Conservation (phyloP, 2,888 invertebrate genomes). For the Parthenolecanium corni region DNA sequence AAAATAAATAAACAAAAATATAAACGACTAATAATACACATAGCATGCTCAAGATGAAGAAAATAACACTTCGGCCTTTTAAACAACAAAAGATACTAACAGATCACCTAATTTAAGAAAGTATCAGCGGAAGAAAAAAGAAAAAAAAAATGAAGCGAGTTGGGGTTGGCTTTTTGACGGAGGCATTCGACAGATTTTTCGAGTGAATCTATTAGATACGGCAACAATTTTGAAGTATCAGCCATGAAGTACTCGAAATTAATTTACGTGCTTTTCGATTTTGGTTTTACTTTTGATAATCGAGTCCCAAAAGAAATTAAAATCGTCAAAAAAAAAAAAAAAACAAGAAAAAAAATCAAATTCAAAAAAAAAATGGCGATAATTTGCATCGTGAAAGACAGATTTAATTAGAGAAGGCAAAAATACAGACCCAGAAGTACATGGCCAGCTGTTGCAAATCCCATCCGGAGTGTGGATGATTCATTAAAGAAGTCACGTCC, state of each 20-base stretch:
- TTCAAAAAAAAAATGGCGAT: slow-evolving; percentile 1
- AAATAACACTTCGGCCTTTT: slow-evolving; percentile 2
- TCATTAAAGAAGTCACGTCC: slow-evolving; percentile 36
- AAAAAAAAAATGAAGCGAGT: no score
- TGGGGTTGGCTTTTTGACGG: no score
- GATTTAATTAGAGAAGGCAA: slow-evolving; percentile 7
- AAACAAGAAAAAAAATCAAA: slow-evolving; percentile 8
- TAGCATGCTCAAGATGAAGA: neutral
- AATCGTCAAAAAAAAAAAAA: neutral
- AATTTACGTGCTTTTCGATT: no score
- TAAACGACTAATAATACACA: neutral
- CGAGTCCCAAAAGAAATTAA: no score
- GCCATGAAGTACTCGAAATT: no score
- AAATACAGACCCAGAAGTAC: slow-evolving; percentile 50
- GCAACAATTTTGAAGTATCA: no score
- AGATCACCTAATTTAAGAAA: neutral
- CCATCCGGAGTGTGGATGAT: slow-evolving; percentile 50
- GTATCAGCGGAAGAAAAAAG: neutral
- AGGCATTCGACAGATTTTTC: neutral
- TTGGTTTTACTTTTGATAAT: neutral
- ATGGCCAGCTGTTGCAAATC: slow-evolving; percentile 61
- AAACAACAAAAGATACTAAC: neutral
- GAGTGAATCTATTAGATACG: no score
- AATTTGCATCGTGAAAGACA: neutral
- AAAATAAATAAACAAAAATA: neutral